phyloP scores from a whole-genome alignment of 2,888 invertebrate genomes.

The Tenthredo distinguenda region DNA sequence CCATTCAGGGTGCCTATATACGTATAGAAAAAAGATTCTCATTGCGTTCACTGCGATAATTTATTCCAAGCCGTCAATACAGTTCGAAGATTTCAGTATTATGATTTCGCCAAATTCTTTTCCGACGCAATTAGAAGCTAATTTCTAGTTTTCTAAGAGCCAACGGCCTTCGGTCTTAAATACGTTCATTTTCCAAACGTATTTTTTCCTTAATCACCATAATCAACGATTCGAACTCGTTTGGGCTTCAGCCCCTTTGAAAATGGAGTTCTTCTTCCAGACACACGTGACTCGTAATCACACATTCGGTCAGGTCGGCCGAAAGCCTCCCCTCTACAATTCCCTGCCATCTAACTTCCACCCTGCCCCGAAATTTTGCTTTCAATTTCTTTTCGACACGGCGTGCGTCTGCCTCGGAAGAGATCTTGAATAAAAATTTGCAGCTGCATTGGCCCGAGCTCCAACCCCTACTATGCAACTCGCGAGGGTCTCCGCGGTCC shows the following conservation, averaged over 20 bases:
- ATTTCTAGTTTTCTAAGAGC: not conserved
- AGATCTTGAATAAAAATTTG: constrained; percentile 48
- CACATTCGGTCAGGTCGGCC: not conserved
- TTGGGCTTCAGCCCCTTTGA: not conserved
- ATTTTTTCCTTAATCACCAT: constrained; percentile 8
- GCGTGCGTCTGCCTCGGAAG: constrained; percentile 57
- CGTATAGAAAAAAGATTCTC: not conserved
- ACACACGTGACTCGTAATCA: not conserved
- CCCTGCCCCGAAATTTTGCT: constrained; percentile 3
- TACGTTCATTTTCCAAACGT: not conserved
- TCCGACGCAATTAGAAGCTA: not conserved
- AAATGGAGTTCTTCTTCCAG: not conserved
- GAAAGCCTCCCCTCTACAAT: not conserved
- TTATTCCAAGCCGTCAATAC: not conserved
- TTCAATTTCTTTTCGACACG: constrained; percentile 47
- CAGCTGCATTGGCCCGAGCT: constrained; percentile 27
- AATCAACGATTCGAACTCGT: constrained; percentile 7
- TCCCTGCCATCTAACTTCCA: not conserved
- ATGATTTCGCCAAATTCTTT: not conserved
- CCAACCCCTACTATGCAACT: constrained; percentile 13
- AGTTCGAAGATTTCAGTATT: not conserved
- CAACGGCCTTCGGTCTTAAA: not conserved
- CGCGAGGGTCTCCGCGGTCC: constrained; percentile 30
- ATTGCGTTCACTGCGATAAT: not conserved
- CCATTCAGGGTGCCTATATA: not conserved